phyloP scores from a whole-genome alignment of 1,140 invertebrate species.

The Drosophila hydei region DNA sequence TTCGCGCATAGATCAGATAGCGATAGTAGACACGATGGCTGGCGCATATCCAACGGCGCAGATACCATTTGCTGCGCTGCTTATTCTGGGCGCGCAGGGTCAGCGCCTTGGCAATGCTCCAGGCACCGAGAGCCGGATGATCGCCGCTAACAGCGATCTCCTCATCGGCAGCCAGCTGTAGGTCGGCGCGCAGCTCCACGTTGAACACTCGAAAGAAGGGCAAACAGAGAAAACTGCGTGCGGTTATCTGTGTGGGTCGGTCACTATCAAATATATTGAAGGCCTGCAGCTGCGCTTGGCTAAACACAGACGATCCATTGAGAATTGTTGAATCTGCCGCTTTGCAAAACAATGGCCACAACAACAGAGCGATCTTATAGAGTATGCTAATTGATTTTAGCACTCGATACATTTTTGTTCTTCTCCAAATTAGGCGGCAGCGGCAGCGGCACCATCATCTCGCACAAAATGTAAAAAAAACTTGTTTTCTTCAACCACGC shows the following conservation, averaged over 20 bases:
- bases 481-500: slow-evolving; percentile 58
- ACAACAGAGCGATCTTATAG: slow-evolving; percentile 41
- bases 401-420: slow-evolving; percentile 76
- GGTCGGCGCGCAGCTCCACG: slow-evolving; percentile 50
- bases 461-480: slow-evolving; percentile 43
- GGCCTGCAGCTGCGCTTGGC: slow-evolving; percentile 53
- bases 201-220: slow-evolving; percentile 72
- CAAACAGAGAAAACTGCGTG: slow-evolving; percentile 73
- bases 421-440: slow-evolving; percentile 49
- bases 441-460: slow-evolving; percentile 58
- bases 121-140: slow-evolving; percentile 81
- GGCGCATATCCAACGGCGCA: slow-evolving; percentile 85
- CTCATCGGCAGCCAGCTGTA: slow-evolving; percentile 69
- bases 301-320: slow-evolving; percentile 63
- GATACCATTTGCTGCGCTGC: slow-evolving; percentile 56
- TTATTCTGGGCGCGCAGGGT: slow-evolving; percentile 62
- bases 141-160: slow-evolving; percentile 84
- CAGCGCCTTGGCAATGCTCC: slow-evolving; percentile 83
- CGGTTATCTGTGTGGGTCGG: slow-evolving; percentile 40
- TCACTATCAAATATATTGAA: slow-evolving; percentile 66
- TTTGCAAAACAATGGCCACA: slow-evolving; percentile 34
- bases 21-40: slow-evolving; percentile 89
- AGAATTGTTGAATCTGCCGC: slow-evolving; percentile 11
- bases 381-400: slow-evolving; percentile 81
- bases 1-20: slow-evolving; percentile 89